Percentiles rank a stretch among this genome's conserved stretches.
Evolutionary conservation across 2,797 vertebrate species (phyloP).

Genomic region (Kryptolebias ocellatus): DNA sequence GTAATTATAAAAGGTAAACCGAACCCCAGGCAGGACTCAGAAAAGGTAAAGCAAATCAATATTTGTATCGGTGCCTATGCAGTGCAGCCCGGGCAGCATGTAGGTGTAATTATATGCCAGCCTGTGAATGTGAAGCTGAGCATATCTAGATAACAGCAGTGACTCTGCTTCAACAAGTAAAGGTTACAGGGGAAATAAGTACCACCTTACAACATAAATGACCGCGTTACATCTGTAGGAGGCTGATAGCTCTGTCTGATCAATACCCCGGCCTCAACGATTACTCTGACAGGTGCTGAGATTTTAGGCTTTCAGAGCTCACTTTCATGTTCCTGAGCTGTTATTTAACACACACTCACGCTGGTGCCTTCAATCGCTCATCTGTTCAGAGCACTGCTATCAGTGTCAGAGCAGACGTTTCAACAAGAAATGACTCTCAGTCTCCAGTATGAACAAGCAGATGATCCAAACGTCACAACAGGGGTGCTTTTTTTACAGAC

Average conservation of each 20-base stretch:
- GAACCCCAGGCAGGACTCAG: not conserved
- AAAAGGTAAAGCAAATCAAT: not conserved
- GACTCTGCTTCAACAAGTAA: conserved; percentile 3
- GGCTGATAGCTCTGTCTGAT: conserved; percentile 45
- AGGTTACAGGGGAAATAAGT: conserved; percentile 36
- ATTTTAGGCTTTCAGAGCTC: conserved; percentile 29
- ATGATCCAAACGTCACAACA: not conserved
- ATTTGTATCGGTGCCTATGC: conserved; percentile 1
- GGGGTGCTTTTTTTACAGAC: not conserved
- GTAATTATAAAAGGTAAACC: conserved; percentile 10
- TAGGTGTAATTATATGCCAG: conserved; percentile 13
- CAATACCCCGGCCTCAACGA: conserved; percentile 36
- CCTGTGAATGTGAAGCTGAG: conserved; percentile 18
- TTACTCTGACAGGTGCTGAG: conserved; percentile 32
- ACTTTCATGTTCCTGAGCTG: conserved; percentile 19
- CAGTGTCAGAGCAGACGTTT: conserved; percentile 22
- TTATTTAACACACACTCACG: conserved; percentile 29
- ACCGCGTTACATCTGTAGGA: conserved; percentile 29
- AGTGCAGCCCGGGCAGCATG: conserved; percentile 7
- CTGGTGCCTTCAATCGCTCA: conserved; percentile 41
- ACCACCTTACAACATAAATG: conserved; percentile 21
- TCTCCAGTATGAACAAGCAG: conserved; percentile 5
- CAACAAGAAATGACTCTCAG: conserved; percentile 8
- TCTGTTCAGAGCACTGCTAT: conserved; percentile 21
- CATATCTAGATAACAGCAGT: conserved; percentile 12